Evolutionary conservation across 2,888 invertebrate genomes (phyloP), one percentile per base, ranked within the genome.

Genomic region (Microctonus hyperodae): DNA sequence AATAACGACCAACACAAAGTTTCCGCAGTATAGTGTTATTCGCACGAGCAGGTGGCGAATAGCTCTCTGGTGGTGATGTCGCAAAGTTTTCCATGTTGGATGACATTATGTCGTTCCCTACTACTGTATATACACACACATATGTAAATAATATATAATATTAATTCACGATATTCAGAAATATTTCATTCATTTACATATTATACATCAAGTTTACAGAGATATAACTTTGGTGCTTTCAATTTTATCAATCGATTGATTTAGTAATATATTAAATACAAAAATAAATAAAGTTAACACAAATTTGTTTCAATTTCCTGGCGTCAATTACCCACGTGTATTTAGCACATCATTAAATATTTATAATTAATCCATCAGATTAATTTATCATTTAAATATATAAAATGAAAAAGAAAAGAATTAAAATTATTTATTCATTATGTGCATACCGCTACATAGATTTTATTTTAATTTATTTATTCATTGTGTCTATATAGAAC

Each of bases 1-100:
- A 62, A 62, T 62, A 62, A 62, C 35, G 51, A n/a, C 33, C 51
- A 51, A 51, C 61, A 62, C 51, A 62, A 55, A 55, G 53, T 62
- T 62, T 62, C 35, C 62, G 60, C 37, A 33, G 60, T 33, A 50
- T 37, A 33, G 60, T 33, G 50, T 60, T 44, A 51, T 33, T 62
- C 62, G 53, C 35, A 23, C 53, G 53, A 62, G 44, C 53, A 66
- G 55, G 56, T 66, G 65, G 55, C 56, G 50, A 57, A 66, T 66
- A 56, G 56, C 37, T 51, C 50, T 33, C n/a, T 53, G 16, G 16
- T 44, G 44, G 16, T 44, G 44, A 44, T 44, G 53, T 31, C 28
- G 57, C 44, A 44, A 66, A 66, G 44, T 61, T 66, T 61, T 35
- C 44, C 55, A 66, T 66, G 61, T 66, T 56, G 50, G 56, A 55